These are phyloP conservation scores for Lophotriccus pileatus DNA, from an alignment of 2,797 vertebrate species.

Conservation along the genomic window DNA sequence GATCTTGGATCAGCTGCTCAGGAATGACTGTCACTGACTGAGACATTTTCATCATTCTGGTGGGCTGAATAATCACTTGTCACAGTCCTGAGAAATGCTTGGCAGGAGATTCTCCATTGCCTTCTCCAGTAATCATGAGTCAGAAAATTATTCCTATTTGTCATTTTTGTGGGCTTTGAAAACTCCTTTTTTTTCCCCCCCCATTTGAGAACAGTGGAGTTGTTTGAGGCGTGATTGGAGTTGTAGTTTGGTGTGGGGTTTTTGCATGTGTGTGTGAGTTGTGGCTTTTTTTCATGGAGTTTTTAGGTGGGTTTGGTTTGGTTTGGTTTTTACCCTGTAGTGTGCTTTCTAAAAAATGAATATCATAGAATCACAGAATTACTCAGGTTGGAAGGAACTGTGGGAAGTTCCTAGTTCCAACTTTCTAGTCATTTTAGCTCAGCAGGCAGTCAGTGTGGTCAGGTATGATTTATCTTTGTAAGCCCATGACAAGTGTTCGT, in stretches of 20 bases:
- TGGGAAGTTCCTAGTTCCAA: neutral
- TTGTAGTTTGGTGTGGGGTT: neutral
- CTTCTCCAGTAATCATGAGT: neutral
- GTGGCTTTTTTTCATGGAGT: too few species aligned
- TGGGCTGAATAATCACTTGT: slow-evolving; percentile 1
- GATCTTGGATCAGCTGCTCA: neutral
- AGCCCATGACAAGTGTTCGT: neutral
- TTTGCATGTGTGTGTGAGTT: neutral
- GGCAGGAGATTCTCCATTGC: neutral
- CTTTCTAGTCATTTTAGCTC: neutral
- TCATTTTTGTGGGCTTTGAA: neutral
- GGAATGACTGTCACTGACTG: neutral
- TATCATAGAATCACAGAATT: neutral
- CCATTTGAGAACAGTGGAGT: neutral
- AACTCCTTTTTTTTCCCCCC: neutral
- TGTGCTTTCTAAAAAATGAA: neutral
- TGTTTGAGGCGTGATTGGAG: neutral
- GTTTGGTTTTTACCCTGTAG: neutral
- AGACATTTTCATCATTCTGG: neutral
- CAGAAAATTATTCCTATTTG: neutral
- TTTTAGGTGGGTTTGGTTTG: neutral
- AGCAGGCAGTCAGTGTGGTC: neutral
- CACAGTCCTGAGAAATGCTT: neutral
- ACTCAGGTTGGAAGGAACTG: neutral
- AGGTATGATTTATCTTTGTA: neutral